Base-by-base conservation (phyloP, 1,140 invertebrate species). In the Euura saliciscinereae region DNA sequence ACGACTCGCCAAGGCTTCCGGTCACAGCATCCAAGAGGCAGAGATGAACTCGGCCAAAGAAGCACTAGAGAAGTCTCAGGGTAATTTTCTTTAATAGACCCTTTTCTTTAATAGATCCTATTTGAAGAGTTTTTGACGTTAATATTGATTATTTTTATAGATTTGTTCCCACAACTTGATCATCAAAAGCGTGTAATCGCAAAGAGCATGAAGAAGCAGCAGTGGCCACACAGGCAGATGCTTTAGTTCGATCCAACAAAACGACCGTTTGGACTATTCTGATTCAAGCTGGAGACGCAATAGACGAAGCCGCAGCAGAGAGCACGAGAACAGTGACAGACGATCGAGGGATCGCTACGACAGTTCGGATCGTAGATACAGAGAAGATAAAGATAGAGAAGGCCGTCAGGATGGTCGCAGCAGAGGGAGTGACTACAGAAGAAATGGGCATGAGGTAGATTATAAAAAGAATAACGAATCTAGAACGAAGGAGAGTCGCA, bases 31-130 rank as follows among this genome's bases (percentile, higher is more conserved):
- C 81, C 98, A 99, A 86, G 95, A 98, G 88, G 98, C 97, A 1
- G 97, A 99, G 88, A 99, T 99, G 97, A 96, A 97, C 85, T 97
- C 97, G 3, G 98, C 98, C 0, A 94, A 95, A 79, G 91, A 94
- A 83, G 98, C 98, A 2, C 87, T 99, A 6, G 91, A 94, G 80
- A 92, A 92, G 78, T 95, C 93, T 7, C 89, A 93, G 84, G 90
- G 91, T 92, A 87, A 72, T 42, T 73, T 71, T 74, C 71, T 42
- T 69, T 28, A 28, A 28, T 28, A 28, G 28, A 28, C 28, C 28
- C 28, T 28, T 28, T 28, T 28, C 28, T 28, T 28, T 28, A 28
- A 28, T 28, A 28, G 28, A 28, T 28, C 28, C 28, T 28, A 28
- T 28, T 28, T 28, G 28, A 28, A 28, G 28, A 28, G 28, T 28